These are phyloP conservation scores for Coleophora deauratella DNA, from an alignment of 2,888 invertebrate species.

Conservation along the genomic window DNA sequence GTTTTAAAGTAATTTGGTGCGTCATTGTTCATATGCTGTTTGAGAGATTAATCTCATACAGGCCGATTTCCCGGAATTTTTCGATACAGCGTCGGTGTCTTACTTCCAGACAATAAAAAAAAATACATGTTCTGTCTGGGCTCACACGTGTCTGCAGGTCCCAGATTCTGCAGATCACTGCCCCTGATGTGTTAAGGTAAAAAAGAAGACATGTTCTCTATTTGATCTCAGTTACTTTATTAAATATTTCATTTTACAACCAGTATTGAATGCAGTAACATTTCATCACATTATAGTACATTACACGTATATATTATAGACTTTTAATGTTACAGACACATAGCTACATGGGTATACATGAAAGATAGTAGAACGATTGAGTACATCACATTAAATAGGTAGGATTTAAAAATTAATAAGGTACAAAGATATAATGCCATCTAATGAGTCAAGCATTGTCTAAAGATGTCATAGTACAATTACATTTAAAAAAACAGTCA, in stretches of 20 bases:
- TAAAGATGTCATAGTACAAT: slow-evolving; percentile 20
- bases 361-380: slow-evolving; percentile 35
- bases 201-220: neutral
- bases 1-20: too few relatives aligned
- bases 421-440: slow-evolving; percentile 37
- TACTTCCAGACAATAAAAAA: too few relatives aligned
- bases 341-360: slow-evolving; percentile 43
- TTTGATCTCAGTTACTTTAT: slow-evolving; percentile 57
- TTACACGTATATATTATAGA: slow-evolving; percentile 43
- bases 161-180: too few relatives aligned
- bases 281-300: slow-evolving; percentile 60
- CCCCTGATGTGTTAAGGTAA: too few relatives aligned
- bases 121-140: too few relatives aligned
- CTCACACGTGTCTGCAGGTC: too few relatives aligned
- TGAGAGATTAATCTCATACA: too few relatives aligned
- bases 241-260: slow-evolving; percentile 71
- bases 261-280: slow-evolving; percentile 67
- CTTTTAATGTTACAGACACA: slow-evolving; percentile 61
- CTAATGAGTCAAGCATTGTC: slow-evolving; percentile 32
- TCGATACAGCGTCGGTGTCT: too few relatives aligned
- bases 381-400: slow-evolving; percentile 16
- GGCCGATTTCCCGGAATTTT: too few relatives aligned
- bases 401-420: slow-evolving; percentile 20
- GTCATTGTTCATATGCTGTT: too few relatives aligned
- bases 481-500: slow-evolving; percentile 35